These are phyloP conservation scores for Dexiosoma caninum DNA, from an alignment of 2,888 invertebrate genomes.

Conservation along the genomic window DNA sequence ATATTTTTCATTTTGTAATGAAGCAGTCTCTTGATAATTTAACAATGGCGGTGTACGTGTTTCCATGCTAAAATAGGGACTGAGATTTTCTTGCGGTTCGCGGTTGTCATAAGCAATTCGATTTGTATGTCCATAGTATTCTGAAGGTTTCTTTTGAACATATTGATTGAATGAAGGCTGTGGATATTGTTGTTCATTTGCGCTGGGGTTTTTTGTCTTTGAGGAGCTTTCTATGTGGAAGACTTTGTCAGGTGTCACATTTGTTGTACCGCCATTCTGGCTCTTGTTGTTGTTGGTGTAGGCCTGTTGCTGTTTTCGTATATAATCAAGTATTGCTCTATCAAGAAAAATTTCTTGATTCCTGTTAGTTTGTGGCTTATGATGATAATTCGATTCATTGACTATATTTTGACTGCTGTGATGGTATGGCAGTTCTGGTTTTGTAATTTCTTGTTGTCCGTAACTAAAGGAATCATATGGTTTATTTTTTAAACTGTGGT, in stretches of 20 bases:
- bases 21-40: background rate
- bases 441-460: background rate
- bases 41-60: slow-evolving; percentile 1
- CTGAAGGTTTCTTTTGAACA: background rate
- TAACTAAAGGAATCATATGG: slow-evolving; percentile 3
- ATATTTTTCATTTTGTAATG: background rate
- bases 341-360: background rate
- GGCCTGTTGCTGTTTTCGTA: background rate
- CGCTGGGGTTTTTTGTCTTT: no score
- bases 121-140: background rate
- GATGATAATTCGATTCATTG: background rate
- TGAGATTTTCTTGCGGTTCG: background rate
- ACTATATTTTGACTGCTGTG: background rate
- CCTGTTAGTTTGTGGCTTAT: background rate
- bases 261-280: no score
- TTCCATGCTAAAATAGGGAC: background rate
- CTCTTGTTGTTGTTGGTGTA: background rate
- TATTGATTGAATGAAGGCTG: no score
- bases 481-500: background rate
- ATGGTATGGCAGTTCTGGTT: background rate
- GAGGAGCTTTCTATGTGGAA: no score
- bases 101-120: background rate
- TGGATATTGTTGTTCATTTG: no score
- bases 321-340: no score
- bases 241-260: no score